Evolutionary conservation across 2,888 invertebrate species (phyloP), one percentile per base, ranked within the genome.

Genomic region (Heliconius ismenius): DNA sequence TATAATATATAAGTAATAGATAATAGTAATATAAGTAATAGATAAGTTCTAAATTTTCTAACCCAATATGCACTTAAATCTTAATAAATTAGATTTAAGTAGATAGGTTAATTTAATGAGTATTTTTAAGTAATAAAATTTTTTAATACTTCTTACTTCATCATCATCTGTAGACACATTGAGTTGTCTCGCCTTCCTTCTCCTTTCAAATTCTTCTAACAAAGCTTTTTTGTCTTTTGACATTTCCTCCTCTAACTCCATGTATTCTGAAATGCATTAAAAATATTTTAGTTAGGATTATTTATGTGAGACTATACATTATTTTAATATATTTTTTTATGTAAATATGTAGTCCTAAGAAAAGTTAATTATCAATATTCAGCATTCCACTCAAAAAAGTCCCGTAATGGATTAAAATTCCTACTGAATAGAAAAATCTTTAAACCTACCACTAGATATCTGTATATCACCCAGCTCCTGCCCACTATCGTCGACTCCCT

Each of bases 151-250:
- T 3, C n/a, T 32, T 49, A 99, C 99, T 95, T 99, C 99, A 18
- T 96, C 96, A 93, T 99, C 99, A 92, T 99, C 99, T 0, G 99
- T 99, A 0, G 99, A 99, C 0, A 99, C 98, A 84, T 99, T 99
- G 70, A 99, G 97, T 86, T 98, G 98, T 11, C 99, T 95, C 0
- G 98, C 99, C 88, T 98, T 97, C 84, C 98, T 96, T 80, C 99
- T 95, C 58, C 98, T 95, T 89, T 99, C 99, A 90, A 99, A 99
- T 91, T 99, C 99, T 86, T 99, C 99, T 2, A 99, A 94, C 11
- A 99, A 90, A 0, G 98, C 98, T 85, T 98, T 97, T 87, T 98
- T 98, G 86, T 98, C 98, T 84, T 97, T 96, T 0, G 97, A 96
- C 92, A 97, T 96, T 85, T 97, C 97, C 85, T 97, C 97, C 85